Evolutionary conservation across 2,888 invertebrate genomes (phyloP).

Genomic region (Dascillus cervinus): DNA sequence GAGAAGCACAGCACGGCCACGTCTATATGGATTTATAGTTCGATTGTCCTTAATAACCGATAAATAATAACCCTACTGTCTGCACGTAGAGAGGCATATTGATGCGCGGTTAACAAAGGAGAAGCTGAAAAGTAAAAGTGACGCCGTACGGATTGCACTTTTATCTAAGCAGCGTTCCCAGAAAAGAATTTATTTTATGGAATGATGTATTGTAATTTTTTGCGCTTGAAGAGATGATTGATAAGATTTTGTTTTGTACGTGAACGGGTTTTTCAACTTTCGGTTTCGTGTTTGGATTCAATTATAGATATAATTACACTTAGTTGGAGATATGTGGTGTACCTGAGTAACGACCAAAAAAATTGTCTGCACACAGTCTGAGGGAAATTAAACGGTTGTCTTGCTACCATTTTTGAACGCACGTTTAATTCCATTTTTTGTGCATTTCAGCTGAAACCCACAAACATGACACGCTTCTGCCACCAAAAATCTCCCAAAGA

Average conservation of each 20-base stretch:
- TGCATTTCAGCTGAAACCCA: too few species aligned
- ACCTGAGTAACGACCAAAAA: too few species aligned
- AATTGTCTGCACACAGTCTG: too few species aligned
- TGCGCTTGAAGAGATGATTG: constrained; percentile 4
- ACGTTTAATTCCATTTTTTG: too few species aligned
- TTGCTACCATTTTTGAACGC: too few species aligned
- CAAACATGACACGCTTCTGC: too few species aligned
- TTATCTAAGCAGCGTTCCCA: constrained; percentile 3
- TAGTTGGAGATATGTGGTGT: too few species aligned
- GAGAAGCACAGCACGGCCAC: constrained; percentile 15
- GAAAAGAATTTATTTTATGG: background rate
- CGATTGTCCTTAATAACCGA: constrained; percentile 19
- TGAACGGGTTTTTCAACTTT: constrained; percentile 10
- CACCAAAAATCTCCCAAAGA: too few species aligned
- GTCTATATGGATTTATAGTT: constrained; percentile 21
- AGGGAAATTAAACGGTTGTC: too few species aligned
- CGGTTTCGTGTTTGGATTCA: constrained; percentile 8
- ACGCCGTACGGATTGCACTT: too few species aligned
- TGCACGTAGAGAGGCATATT: constrained; percentile 9
- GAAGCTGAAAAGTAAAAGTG: constrained; percentile 13
- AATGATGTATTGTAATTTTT: constrained; percentile 4
- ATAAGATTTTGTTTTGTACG: constrained; percentile 8
- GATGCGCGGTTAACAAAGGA: constrained; percentile 9
- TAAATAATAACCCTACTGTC: constrained; percentile 15
- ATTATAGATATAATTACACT: constrained; percentile 11